Evolutionary conservation across 2,113 vertebrate genomes (phyloP), one percentile per base, ranked within the genome.

Genomic region (Platycercus adscitus): DNA sequence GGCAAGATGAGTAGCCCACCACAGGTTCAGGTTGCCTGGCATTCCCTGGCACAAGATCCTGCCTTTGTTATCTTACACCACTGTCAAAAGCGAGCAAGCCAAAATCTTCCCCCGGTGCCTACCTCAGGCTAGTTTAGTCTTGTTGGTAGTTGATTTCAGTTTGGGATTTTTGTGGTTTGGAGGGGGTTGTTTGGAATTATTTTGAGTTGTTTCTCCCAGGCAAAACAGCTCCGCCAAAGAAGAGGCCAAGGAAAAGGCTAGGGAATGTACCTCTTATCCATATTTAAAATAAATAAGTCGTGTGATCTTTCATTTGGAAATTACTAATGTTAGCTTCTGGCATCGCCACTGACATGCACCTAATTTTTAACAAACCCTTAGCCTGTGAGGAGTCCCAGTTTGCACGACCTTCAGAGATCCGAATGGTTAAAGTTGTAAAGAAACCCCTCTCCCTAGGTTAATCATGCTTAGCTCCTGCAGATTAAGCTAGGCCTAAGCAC

Each of bases 131-230:
- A 88, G 90, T 94, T 94, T 70, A 70, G 85, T 82, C 93, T 93
- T 95, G 86, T 39, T 86, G n/a, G 49, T 55, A 95, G 86, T 12
- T 81, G 71, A 95, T 73, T 95, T 88, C 11, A 9, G 15, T 73
- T 93, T 69, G 64, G 49, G 53, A 91, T 96, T 96, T 90, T 88
- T 94, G 92, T 92, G 95, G 92, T 94, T 95, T 94, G 46, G 68
- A 91, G 76, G 64, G 53, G 82, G 80, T 37, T 92, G 46, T 77
- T 83, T 69, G 44, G 6, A 46, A 72, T 94, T 89, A 85, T 72
- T 94, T 82, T 44, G 6, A 69, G 65, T 88, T 92, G 75, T 85
- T 87, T 88, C 68, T 86, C 31, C 79, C 58, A 90, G 88, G 88
- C 85, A 90, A 86, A 96, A 71, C 39, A 75, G 88, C 76, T 86